phyloP scores from a whole-genome alignment of 2,888 invertebrate species.

The Agrotis clavis region DNA sequence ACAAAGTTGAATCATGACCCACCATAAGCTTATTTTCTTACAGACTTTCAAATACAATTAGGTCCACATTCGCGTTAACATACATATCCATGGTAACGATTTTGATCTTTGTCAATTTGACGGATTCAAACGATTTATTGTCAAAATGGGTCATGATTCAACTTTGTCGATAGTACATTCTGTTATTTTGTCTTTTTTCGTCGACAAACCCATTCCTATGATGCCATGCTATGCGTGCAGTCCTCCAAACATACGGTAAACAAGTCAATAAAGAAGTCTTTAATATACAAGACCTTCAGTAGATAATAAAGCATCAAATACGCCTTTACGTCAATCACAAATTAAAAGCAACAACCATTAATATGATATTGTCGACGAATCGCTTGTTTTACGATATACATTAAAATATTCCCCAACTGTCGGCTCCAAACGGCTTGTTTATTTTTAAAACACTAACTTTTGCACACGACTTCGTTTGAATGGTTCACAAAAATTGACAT shows the following conservation, averaged over 20 bases:
- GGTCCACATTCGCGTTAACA: no score
- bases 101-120: no score
- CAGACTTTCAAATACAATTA: no score
- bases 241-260: not conserved
- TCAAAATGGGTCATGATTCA: no score
- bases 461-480: slow-evolving; percentile 63
- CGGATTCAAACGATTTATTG: no score
- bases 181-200: no score
- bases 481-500: slow-evolving; percentile 58
- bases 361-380: slow-evolving; percentile 30
- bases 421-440: slow-evolving; percentile 45
- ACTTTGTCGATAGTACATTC: no score
- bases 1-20: no score
- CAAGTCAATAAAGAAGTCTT: not conserved
- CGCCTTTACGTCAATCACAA: slow-evolving; percentile 38
- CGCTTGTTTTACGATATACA: slow-evolving; percentile 35
- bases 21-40: no score
- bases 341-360: slow-evolving; percentile 32
- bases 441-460: slow-evolving; percentile 65
- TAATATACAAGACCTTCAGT: slow-evolving; percentile 11
- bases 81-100: no score
- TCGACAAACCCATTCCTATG: no score
- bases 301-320: slow-evolving; percentile 26
- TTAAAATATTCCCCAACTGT: slow-evolving; percentile 56
- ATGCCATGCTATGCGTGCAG: no score